Conservation (phyloP, 2,797 vertebrate genomes). For the Crenichthys baileyi region DNA sequence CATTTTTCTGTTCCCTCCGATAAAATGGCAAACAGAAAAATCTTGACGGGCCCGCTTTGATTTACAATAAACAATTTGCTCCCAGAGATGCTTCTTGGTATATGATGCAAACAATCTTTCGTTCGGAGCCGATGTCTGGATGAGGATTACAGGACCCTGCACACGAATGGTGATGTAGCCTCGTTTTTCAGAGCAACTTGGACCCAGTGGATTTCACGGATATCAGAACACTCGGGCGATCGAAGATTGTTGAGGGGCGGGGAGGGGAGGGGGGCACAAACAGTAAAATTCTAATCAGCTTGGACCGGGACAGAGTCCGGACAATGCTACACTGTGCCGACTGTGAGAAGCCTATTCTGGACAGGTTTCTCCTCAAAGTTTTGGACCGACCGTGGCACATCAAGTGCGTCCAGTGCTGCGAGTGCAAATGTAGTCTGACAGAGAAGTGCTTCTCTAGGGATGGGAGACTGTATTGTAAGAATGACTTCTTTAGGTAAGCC, state of each 20-base stretch:
- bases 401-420: constrained; percentile 98
- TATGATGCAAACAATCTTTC: constrained; percentile 15
- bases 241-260: constrained; percentile 2
- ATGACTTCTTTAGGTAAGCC: constrained; percentile 99
- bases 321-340: constrained; percentile 83
- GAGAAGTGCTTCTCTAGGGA: constrained; percentile 99
- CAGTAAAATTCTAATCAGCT: constrained; percentile 57
- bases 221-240: constrained; percentile 6
- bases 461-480: constrained; percentile 99
- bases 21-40: constrained; percentile 36
- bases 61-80: constrained; percentile 27
- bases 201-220: constrained; percentile 64
- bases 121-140: constrained; percentile 33
- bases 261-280: constrained; percentile 32
- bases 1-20: neutral
- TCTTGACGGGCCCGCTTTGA: constrained; percentile 33
- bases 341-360: constrained; percentile 93
- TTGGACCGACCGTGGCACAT: constrained; percentile 99
- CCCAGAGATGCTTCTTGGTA: constrained; percentile 46
- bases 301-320: constrained; percentile 45
- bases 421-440: constrained; percentile 98
- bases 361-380: constrained; percentile 97
- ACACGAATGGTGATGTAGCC: constrained; percentile 46
- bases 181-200: constrained; percentile 39
- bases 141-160: constrained; percentile 57